A percentile compares a stretch with the other conserved stretches of the same genome.
These are phyloP conservation scores for Xestoiulus laeticollis DNA, from an alignment of 2,888 invertebrate species.

Conservation along the genomic window DNA sequence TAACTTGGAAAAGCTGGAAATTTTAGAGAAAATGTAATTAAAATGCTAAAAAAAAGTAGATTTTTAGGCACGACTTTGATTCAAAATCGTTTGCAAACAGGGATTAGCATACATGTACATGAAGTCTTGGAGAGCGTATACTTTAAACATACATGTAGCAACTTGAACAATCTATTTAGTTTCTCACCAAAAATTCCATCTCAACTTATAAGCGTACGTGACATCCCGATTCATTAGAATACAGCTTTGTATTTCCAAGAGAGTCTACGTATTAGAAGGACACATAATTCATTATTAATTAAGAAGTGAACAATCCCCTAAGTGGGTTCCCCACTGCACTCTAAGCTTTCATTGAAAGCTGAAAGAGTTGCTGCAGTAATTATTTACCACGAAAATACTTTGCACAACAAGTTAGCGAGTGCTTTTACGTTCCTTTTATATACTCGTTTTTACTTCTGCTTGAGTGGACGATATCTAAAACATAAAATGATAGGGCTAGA, in stretches of 20 bases:
- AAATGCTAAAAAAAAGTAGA: too few relatives aligned
- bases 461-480: not conserved
- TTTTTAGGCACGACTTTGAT: too few relatives aligned
- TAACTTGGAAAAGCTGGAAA: too few relatives aligned
- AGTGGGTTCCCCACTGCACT: not conserved
- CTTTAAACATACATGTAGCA: too few relatives aligned
- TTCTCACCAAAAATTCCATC: not conserved
- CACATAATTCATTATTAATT: slow-evolving; percentile 8
- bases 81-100: too few relatives aligned
- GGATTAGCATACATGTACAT: too few relatives aligned
- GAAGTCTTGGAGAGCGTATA: too few relatives aligned
- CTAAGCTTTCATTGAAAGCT: not conserved
- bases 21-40: too few relatives aligned
- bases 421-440: not conserved
- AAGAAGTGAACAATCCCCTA: not conserved
- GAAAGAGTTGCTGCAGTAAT: slow-evolving; percentile 1
- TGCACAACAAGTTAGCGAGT: not conserved
- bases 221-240: not conserved
- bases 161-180: not conserved
- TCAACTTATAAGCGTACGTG: not conserved
- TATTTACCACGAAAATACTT: not conserved
- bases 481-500: not conserved
- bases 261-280: not conserved
- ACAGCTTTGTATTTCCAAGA: not conserved
- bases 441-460: not conserved